Evolutionary conservation across 2,113 vertebrate genomes (phyloP).

Genomic region (Leptobrachium ailaonicum): DNA sequence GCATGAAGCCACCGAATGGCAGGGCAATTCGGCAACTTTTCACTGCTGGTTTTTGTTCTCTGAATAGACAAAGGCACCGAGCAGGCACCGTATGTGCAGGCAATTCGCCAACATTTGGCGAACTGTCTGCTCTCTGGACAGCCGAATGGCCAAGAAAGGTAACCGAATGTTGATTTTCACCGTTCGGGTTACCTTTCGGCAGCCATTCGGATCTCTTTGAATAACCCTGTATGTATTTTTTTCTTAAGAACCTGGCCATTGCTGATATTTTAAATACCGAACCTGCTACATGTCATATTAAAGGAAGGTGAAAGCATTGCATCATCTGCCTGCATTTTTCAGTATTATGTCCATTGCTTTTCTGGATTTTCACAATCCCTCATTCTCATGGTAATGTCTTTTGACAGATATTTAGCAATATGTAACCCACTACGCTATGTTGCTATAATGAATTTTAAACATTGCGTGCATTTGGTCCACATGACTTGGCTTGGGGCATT

Average conservation of each 20-base stretch:
- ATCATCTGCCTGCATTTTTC: slow-evolving; percentile 1
- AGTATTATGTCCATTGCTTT: slow-evolving; percentile 21
- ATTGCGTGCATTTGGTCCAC: background rate
- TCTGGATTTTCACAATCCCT: slow-evolving; percentile 6
- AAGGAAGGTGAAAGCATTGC: background rate
- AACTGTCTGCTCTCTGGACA: too few relatives aligned
- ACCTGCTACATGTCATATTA: slow-evolving; percentile 8
- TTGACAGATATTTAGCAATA: slow-evolving; percentile 24
- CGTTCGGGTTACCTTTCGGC: too few relatives aligned
- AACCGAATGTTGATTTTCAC: too few relatives aligned
- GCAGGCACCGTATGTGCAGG: too few relatives aligned
- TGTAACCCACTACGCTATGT: slow-evolving; percentile 17
- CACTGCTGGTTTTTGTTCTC: too few relatives aligned
- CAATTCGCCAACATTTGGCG: too few relatives aligned
- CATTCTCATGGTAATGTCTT: slow-evolving; percentile 22
- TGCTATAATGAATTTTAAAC: background rate
- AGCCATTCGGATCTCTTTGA: too few relatives aligned
- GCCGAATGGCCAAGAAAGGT: too few relatives aligned
- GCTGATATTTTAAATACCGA: background rate
- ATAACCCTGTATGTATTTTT: slow-evolving; percentile 33
- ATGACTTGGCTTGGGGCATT: background rate
- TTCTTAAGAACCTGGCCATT: slow-evolving; percentile 10
- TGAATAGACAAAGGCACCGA: too few relatives aligned
- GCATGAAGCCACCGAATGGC: too few relatives aligned
- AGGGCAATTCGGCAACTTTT: too few relatives aligned